Conservation (phyloP, 2,797 vertebrate genomes). For the Sebastes steindachneri region DNA sequence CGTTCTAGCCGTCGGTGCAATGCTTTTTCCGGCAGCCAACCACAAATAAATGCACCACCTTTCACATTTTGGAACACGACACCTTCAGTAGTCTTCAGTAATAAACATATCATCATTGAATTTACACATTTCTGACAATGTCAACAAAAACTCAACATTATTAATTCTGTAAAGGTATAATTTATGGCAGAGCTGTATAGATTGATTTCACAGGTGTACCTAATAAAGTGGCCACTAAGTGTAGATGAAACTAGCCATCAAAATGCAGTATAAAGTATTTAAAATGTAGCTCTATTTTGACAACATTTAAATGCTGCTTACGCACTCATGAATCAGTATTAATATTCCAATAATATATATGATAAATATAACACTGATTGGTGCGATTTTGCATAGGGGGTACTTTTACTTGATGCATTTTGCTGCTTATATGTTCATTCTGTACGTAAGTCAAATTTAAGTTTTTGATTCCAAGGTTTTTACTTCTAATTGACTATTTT, state of each 20-base stretch:
- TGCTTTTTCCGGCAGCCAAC: background rate
- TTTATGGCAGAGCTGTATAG: no score
- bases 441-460: background rate
- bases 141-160: background rate
- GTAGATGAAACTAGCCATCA: background rate
- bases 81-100: background rate
- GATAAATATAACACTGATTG: background rate
- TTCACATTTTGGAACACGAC: background rate
- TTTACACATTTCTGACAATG: background rate
- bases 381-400: background rate
- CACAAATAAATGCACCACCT: background rate
- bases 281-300: background rate
- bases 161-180: no score
- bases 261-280: background rate
- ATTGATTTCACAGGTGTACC: background rate
- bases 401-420: background rate
- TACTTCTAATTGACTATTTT: background rate
- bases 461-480: background rate
- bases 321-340: background rate
- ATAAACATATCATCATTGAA: background rate
- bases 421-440: background rate
- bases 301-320: background rate
- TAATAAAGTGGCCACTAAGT: background rate
- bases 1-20: background rate
- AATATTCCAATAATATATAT: background rate